Conservation (phyloP, 2,113 vertebrate genomes). For the Ammodytes dubius region DNA sequence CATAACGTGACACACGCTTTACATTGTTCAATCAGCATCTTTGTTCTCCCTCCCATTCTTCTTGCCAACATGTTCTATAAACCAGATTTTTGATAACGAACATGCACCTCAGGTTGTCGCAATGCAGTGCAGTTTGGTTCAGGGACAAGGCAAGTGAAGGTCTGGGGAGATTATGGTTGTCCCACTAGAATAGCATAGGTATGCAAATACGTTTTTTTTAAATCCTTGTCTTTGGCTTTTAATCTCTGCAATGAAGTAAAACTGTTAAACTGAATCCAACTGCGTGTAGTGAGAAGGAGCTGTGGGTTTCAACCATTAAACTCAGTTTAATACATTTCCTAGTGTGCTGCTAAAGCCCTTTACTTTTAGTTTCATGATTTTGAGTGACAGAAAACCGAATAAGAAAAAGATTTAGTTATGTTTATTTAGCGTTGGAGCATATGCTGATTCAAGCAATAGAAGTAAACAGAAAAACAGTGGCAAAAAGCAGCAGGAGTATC, state of each 20-base stretch:
- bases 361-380: constrained; percentile 40
- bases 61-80: constrained; percentile 37
- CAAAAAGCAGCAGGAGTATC: constrained; percentile 36
- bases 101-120: background rate
- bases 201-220: background rate
- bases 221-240: background rate
- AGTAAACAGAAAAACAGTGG: constrained; percentile 24
- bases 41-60: constrained; percentile 49
- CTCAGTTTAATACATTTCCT: constrained; percentile 33
- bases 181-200: background rate
- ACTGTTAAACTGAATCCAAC: background rate
- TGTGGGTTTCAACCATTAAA: constrained; percentile 42
- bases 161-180: background rate
- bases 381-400: constrained; percentile 57
- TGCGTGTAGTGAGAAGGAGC: background rate
- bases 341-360: constrained; percentile 7
- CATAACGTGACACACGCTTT: constrained; percentile 1
- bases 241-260: background rate
- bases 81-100: constrained; percentile 52
- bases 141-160: background rate
- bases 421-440: constrained; percentile 21
- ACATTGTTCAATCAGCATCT: constrained; percentile 72
- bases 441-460: constrained; percentile 15
- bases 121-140: background rate
- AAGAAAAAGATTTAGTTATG: constrained; percentile 47